Base-by-base conservation (phyloP, 1,140 invertebrate species). In the Stegodyphus mimosarum region DNA sequence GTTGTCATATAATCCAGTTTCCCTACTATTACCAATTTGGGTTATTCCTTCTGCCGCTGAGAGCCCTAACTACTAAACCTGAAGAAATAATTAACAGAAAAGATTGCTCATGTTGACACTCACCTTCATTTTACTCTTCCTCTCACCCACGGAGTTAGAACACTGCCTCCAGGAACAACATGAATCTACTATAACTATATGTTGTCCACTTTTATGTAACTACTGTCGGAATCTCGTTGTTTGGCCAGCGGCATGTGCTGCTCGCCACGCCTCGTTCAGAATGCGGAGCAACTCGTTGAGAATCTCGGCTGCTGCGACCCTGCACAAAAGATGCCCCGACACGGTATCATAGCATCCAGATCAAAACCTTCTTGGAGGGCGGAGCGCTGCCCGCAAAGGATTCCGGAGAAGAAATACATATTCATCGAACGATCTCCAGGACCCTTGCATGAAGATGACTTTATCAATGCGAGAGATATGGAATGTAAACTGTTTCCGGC, bases 321-420 rank as follows among this genome's bases (percentile, higher is more conserved):
- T 4, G 48, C 63, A 83, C 71, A 83, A 83, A 75, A 53, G 55
- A 64, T 33, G 33, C 11, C 63, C 69, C 81, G 81, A 83, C 72
- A 83, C 81, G 81, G 33, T 75, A 50, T 66, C 49, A 17, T 83
- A 63, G 18, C 53, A 83, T 83, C 72, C 48, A 50, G 81, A 75
- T 69, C 81, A 83, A 48, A 9, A 75, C n/a, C 10, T 55, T 13
- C 63, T 52, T 66, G 69, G 15, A 83, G 70, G 70, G 79, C 53
- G 75, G 75, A 77, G 63, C 13, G 64, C 33, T 10, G 52, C 51
- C 72, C 52, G 50, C 52, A 55, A 74, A 49, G 13, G 48, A 66
- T 64, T 53, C 52, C 55, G 55, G 55, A 60, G 55, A 15, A 60
- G 9, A 60, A 60, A 60, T 60, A 60, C 33, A n/a, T 83, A 83